A percentile compares a stretch with the other conserved stretches of the same genome.
These are phyloP conservation scores for Hyperoplus lanceolatus DNA, from an alignment of 2,797 vertebrate genomes.

Conservation along the genomic window DNA sequence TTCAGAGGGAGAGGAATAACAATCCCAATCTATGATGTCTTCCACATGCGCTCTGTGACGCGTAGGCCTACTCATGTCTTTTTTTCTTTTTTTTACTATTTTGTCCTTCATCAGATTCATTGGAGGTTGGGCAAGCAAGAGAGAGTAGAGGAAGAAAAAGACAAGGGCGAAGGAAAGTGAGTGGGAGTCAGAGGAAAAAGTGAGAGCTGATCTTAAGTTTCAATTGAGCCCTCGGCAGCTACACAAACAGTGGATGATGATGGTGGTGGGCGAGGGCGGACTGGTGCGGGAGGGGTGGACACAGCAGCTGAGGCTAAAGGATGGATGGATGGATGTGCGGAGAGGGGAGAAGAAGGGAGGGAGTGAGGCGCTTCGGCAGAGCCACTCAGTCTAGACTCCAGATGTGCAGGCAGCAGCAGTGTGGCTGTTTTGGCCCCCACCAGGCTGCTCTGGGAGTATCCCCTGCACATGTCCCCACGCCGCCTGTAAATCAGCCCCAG, in stretches of 20 bases:
- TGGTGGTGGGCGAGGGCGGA: conserved; percentile 42
- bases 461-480: conserved; percentile 84
- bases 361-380: conserved; percentile 80
- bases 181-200: conserved; percentile 70
- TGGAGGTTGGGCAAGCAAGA: conserved; percentile 39
- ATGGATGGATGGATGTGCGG: conserved; percentile 69
- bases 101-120: conserved; percentile 74
- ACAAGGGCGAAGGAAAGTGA: conserved; percentile 62
- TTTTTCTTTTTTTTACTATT: conserved; percentile 30
- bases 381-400: conserved; percentile 90
- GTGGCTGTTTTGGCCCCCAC: conserved; percentile 83
- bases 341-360: conserved; percentile 62
- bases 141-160: conserved; percentile 40
- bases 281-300: conserved; percentile 10
- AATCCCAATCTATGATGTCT: conserved; percentile 77
- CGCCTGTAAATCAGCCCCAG: conserved; percentile 83
- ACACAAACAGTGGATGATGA: conserved; percentile 81
- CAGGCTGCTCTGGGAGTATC: conserved; percentile 86
- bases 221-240: conserved; percentile 78
- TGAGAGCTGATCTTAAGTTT: conserved; percentile 79
- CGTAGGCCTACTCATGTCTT: not conserved
- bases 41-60: conserved; percentile 77
- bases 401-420: conserved; percentile 85
- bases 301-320: conserved; percentile 72
- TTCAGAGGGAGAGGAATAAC: conserved; percentile 78